Evolutionary conservation across 2,888 invertebrate species (phyloP).

Genomic region (Plemyria rubiginata): DNA sequence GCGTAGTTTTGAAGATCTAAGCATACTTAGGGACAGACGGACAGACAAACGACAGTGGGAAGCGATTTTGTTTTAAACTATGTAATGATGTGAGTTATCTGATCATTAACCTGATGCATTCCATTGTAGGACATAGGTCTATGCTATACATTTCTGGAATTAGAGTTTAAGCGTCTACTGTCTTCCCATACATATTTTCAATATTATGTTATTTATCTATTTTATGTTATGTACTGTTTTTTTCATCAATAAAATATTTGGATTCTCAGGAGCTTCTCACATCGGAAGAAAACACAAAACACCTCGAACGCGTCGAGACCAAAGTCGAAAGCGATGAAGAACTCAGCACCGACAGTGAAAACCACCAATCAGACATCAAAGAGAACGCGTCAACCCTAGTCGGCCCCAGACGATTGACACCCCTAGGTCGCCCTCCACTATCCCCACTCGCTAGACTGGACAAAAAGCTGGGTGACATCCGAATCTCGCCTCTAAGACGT

Average conservation of each 20-base stretch:
- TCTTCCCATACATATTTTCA: no score
- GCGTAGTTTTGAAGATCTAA: no score
- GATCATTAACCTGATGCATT: no score
- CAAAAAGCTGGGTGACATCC: conserved; percentile 69
- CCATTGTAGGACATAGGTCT: no score
- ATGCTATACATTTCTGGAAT: no score
- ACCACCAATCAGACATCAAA: conserved; percentile 68
- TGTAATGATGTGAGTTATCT: not conserved
- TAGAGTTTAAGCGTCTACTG: no score
- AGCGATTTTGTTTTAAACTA: no score
- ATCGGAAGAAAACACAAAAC: conserved; percentile 79
- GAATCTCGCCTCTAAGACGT: conserved; percentile 72
- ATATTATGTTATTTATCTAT: no score
- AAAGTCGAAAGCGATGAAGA: conserved; percentile 83
- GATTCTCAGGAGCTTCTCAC: conserved; percentile 76
- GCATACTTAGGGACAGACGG: no score
- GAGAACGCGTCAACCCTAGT: conserved; percentile 53
- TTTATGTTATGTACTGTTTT: not conserved
- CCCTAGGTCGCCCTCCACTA: conserved; percentile 71
- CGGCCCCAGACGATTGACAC: conserved; percentile 60
- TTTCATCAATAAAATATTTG: not conserved
- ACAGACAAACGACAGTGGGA: no score
- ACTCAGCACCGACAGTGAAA: conserved; percentile 75
- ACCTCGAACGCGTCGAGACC: conserved; percentile 77
- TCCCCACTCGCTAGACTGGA: conserved; percentile 68